A percentile compares a stretch with the other conserved stretches of the same genome.
Evolutionary conservation across 2,113 vertebrate genomes (phyloP).

Genomic region (Sprattus sprattus): DNA sequence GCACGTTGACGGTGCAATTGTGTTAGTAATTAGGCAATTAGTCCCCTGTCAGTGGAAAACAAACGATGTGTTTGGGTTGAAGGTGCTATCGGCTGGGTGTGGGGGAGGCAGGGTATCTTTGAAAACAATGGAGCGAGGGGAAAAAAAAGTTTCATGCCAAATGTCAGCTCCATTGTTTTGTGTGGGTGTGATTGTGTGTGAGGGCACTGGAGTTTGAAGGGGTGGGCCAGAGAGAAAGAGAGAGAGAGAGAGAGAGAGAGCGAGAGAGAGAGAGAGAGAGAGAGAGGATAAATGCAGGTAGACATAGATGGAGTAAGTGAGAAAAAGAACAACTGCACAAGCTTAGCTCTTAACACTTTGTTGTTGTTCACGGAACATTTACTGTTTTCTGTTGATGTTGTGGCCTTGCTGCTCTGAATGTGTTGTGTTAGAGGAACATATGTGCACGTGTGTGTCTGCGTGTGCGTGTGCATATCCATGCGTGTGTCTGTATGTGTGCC

Average conservation of each 20-base stretch:
- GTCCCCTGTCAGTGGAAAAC: constrained; percentile 38
- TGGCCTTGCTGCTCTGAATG: neutral
- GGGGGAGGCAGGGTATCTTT: neutral
- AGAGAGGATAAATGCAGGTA: neutral
- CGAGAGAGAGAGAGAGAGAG: constrained; percentile 1
- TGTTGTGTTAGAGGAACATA: no score
- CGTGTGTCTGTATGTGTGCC: neutral
- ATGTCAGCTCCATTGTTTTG: neutral
- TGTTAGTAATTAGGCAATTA: constrained; percentile 51
- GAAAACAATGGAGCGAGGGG: constrained; percentile 17
- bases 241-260: constrained; percentile 13
- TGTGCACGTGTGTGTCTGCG: no score
- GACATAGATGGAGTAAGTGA: neutral
- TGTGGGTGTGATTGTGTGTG: neutral
- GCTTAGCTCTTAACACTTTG: neutral
- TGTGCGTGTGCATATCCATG: no score
- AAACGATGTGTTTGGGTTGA: constrained; percentile 34
- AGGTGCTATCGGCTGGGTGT: constrained; percentile 2
- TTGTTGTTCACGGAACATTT: no score
- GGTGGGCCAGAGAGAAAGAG: neutral
- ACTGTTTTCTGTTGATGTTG: neutral
- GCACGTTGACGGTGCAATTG: constrained; percentile 43
- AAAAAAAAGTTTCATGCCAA: neutral
- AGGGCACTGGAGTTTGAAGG: neutral
- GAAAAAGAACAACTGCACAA: neutral